Conservation (phyloP, 2,888 invertebrate genomes). For the Lycophotia porphyrea region DNA sequence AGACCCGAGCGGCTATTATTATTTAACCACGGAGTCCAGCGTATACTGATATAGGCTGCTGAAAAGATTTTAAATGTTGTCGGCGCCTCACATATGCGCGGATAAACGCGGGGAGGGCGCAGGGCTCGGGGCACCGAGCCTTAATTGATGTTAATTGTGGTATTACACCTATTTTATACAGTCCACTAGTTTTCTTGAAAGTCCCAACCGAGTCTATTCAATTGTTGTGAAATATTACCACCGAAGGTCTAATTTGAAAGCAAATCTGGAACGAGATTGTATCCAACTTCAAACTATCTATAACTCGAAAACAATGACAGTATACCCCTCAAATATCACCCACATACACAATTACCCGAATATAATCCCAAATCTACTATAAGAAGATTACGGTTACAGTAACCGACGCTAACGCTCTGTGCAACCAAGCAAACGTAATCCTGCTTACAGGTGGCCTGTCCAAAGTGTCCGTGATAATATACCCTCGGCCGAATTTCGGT, state of each 20-base stretch:
- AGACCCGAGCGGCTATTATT: no score
- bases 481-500: neutral
- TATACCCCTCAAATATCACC: neutral
- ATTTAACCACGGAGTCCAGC: neutral
- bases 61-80: neutral
- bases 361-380: conserved; percentile 31
- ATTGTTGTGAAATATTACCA: neutral
- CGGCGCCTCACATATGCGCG: no score
- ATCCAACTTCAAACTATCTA: neutral
- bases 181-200: no score
- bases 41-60: neutral
- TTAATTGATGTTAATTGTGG: no score
- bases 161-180: no score
- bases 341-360: conserved; percentile 11
- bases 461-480: neutral
- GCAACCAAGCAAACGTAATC: conserved; percentile 18
- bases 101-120: no score
- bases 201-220: no score
- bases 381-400: conserved; percentile 41
- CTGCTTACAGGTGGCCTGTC: conserved; percentile 20
- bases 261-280: neutral
- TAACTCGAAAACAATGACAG: neutral
- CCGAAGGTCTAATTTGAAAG: neutral
- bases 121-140: no score
- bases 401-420: conserved; percentile 14